A percentile compares a stretch with the other conserved stretches of the same genome.
Evolutionary conservation across 2,113 vertebrate species (phyloP).

Genomic region (Papio anubis): DNA sequence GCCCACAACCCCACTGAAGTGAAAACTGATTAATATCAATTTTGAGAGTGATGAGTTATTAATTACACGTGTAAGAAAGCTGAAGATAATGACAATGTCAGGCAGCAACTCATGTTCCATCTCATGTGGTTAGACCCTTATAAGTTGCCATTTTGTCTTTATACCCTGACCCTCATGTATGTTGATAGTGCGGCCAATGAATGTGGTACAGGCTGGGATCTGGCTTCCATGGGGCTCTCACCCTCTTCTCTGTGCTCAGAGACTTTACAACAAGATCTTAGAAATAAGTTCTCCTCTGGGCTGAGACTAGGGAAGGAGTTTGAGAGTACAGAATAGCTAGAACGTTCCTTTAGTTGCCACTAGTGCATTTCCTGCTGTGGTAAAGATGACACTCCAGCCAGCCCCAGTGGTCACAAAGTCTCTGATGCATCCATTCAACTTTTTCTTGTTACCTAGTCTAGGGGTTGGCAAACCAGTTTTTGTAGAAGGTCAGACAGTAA

Average conservation of each 20-base stretch:
- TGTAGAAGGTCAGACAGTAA: background rate
- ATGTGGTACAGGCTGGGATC: background rate
- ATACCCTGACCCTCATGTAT: background rate
- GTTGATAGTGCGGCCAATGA: background rate
- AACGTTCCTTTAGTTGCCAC: background rate
- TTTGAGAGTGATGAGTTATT: background rate
- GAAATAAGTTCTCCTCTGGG: background rate
- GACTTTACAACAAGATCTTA: background rate
- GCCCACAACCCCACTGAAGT: background rate
- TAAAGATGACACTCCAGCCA: background rate
- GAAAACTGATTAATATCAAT: background rate
- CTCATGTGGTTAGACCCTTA: background rate
- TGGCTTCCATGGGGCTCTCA: background rate
- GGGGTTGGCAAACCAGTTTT: background rate
- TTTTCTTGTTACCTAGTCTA: background rate
- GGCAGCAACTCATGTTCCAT: fast-evolving
- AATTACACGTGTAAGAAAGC: background rate
- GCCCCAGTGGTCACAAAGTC: background rate
- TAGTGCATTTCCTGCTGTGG: background rate
- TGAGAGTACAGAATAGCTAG: background rate
- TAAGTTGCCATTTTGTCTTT: background rate
- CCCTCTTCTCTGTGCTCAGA: background rate
- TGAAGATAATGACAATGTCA: background rate
- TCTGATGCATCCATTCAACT: background rate
- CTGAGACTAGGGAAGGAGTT: background rate